Evolutionary conservation across 2,888 invertebrate genomes (phyloP).

Genomic region (Sycophila texana): DNA sequence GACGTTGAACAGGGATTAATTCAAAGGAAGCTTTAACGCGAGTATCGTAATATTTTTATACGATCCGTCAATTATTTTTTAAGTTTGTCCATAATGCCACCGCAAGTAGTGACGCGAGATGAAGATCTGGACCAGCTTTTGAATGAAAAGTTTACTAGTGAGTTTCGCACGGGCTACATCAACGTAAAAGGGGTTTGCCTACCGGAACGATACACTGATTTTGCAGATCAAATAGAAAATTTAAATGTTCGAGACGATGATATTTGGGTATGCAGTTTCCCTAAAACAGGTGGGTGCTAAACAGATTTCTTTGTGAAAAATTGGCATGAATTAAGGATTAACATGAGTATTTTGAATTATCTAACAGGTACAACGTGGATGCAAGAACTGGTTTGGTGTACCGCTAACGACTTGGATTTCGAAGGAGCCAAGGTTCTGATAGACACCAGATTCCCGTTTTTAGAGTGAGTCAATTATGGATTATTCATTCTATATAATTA

Average conservation of each 20-base stretch:
- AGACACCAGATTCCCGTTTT: constrained; percentile 83
- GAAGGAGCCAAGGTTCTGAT: constrained; percentile 78
- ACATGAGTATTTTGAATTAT: neutral
- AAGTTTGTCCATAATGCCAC: constrained; percentile 25
- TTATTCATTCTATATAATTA: neutral
- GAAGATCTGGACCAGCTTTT: constrained; percentile 57
- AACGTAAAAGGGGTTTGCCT: constrained; percentile 72
- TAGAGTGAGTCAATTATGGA: constrained; percentile 79
- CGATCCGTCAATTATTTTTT: neutral
- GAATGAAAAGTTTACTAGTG: constrained; percentile 65
- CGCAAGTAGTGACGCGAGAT: neutral
- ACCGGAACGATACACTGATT: constrained; percentile 73
- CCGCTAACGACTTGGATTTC: constrained; percentile 81
- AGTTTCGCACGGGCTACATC: constrained; percentile 70
- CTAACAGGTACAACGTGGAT: constrained; percentile 85
- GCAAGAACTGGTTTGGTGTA: constrained; percentile 85
- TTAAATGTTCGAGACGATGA: constrained; percentile 77
- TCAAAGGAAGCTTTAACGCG: too few relatives aligned
- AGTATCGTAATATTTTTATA: neutral
- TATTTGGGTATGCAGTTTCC: constrained; percentile 78
- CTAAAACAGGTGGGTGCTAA: constrained; percentile 77
- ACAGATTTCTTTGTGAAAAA: neutral
- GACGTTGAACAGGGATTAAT: too few relatives aligned
- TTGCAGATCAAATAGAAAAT: constrained; percentile 74
- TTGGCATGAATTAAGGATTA: too few relatives aligned